These are phyloP conservation scores for Tenodera sinensis DNA, from an alignment of 2,888 invertebrate species.

Conservation along the genomic window DNA sequence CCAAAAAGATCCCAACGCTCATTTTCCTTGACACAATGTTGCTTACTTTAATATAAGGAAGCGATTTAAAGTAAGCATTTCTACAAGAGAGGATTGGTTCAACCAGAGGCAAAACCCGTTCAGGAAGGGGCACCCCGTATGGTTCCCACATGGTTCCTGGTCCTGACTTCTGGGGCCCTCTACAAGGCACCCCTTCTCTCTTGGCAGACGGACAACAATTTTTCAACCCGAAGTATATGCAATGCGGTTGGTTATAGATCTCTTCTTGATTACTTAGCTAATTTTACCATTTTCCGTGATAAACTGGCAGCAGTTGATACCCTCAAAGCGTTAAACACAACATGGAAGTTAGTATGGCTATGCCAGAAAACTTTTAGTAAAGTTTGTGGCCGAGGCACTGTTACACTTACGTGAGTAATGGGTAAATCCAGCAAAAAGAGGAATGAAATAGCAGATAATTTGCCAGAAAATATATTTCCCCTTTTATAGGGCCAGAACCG, in stretches of 20 bases:
- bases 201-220: no score
- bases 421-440: neutral
- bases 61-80: no score
- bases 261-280: neutral
- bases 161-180: no score
- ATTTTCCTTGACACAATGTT: no score
- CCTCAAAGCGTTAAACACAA: neutral
- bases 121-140: neutral
- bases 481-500: neutral
- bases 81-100: neutral
- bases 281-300: neutral
- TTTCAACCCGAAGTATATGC: no score
- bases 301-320: neutral
- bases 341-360: neutral
- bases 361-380: neutral
- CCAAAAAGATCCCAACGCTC: no score
- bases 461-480: neutral
- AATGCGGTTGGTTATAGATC: no score
- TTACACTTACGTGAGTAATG: neutral
- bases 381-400: neutral
- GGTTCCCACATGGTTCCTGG: neutral
- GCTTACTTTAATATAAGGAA: neutral
- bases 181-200: no score
- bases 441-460: neutral
- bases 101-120: neutral